Percentiles rank a stretch among this genome's conserved stretches.
phyloP scores from a whole-genome alignment of 2,888 invertebrate genomes.

The Microchrysa polita region DNA sequence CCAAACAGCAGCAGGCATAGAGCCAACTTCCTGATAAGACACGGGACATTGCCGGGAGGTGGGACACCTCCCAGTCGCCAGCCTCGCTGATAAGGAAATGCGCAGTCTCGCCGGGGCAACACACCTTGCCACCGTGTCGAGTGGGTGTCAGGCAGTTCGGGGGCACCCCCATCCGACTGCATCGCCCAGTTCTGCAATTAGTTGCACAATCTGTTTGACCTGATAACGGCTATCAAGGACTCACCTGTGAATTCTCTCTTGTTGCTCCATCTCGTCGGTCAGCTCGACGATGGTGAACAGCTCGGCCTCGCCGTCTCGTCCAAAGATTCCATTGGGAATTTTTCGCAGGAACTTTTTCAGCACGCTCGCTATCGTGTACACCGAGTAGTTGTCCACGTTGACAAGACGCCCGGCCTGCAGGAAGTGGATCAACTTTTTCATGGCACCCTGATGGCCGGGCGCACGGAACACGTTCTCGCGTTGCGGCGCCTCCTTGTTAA shows the following conservation, averaged over 20 bases:
- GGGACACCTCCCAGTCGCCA: slow-evolving; percentile 1
- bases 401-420: slow-evolving; percentile 88
- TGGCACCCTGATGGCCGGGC: slow-evolving; percentile 93
- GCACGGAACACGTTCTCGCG: slow-evolving; percentile 95
- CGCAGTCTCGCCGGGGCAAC: slow-evolving; percentile 24
- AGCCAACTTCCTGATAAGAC: slow-evolving; percentile 15
- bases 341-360: slow-evolving; percentile 97
- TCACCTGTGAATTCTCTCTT: slow-evolving; percentile 92
- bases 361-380: slow-evolving; percentile 98
- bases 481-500: slow-evolving; percentile 93
- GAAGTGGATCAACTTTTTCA: slow-evolving; percentile 93
- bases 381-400: slow-evolving; percentile 94
- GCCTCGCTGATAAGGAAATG: slow-evolving; percentile 20
- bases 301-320: slow-evolving; percentile 87
- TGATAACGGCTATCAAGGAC: slow-evolving; percentile 52
- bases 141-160: slow-evolving; percentile 20
- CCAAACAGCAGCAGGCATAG: neutral
- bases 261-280: slow-evolving; percentile 83
- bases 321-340: slow-evolving; percentile 96
- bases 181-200: neutral
- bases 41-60: neutral
- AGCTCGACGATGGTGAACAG: slow-evolving; percentile 89
- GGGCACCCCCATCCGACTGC: neutral
- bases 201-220: neutral
- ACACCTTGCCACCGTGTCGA: slow-evolving; percentile 35